A percentile compares a stretch with the other conserved stretches of the same genome.
phyloP scores from a whole-genome alignment of 2,797 vertebrate species.

The Ctenosaura bakeri region DNA sequence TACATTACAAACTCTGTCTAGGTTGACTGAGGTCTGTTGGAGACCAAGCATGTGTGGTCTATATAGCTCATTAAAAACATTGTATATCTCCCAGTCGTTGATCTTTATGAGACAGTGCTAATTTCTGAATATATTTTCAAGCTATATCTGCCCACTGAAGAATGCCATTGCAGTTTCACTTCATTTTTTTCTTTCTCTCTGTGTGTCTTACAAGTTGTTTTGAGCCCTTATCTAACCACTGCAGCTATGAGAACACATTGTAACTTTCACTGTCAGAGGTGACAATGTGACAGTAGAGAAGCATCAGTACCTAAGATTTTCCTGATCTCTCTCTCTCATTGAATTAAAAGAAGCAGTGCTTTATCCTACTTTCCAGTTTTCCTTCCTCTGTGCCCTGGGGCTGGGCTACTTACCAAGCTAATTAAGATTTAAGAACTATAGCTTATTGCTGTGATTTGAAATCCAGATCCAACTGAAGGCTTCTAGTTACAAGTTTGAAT shows the following conservation, averaged over 20 bases:
- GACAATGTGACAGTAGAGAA: slow-evolving; percentile 44
- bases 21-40: slow-evolving; percentile 3
- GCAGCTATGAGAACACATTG: slow-evolving; percentile 51
- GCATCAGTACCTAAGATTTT: slow-evolving; percentile 38
- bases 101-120: slow-evolving; percentile 4
- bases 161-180: not conserved
- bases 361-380: slow-evolving; percentile 49
- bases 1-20: not conserved
- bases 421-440: slow-evolving; percentile 75
- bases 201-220: slow-evolving; percentile 29
- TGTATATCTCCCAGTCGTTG: slow-evolving; percentile 10
- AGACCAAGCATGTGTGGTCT: not conserved
- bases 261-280: slow-evolving; percentile 15
- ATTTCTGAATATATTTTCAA: slow-evolving; percentile 23
- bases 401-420: slow-evolving; percentile 61
- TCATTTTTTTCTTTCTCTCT: slow-evolving; percentile 37
- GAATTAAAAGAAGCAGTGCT: slow-evolving; percentile 48
- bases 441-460: slow-evolving; percentile 62
- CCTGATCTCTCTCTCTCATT: slow-evolving; percentile 32
- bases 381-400: slow-evolving; percentile 51
- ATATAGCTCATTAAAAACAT: slow-evolving; percentile 1
- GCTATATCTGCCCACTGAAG: not conserved
- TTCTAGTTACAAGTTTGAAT: slow-evolving; percentile 70
- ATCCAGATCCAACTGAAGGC: slow-evolving; percentile 60
- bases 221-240: slow-evolving; percentile 35